These are phyloP conservation scores for Grallaria varia DNA, from an alignment of 2,113 vertebrate genomes.

Conservation along the genomic window DNA sequence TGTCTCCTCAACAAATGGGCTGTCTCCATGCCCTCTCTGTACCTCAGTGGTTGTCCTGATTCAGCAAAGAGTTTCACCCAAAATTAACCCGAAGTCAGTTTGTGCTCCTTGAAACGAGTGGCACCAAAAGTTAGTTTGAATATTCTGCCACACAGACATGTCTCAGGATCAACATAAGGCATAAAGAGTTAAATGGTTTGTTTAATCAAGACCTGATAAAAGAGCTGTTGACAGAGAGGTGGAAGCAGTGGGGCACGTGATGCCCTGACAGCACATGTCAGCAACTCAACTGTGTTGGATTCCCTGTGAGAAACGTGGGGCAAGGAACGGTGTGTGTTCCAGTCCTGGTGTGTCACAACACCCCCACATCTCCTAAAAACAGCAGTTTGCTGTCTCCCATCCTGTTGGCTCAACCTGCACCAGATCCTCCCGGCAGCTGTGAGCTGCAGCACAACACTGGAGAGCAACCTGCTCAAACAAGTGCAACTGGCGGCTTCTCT, in stretches of 20 bases:
- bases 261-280: rapidly evolving
- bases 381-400: not conserved
- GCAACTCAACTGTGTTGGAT: rapidly evolving
- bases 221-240: not conserved
- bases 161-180: not conserved
- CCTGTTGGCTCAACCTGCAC: not conserved
- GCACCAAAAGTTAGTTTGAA: not conserved
- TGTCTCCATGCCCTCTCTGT: not conserved
- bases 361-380: not conserved
- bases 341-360: not conserved
- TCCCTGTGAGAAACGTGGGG: not conserved
- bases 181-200: not conserved
- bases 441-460: not conserved
- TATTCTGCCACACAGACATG: not conserved
- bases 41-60: not conserved
- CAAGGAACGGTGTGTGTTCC: rapidly evolving
- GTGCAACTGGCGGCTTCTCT: not conserved
- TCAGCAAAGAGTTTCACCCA: not conserved
- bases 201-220: not conserved
- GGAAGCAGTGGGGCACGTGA: not conserved
- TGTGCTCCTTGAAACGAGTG: not conserved
- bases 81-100: not conserved
- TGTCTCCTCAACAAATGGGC: not conserved
- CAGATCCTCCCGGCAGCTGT: not conserved
- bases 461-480: not conserved